These are phyloP conservation scores for Drosophila macrospina DNA, from an alignment of 2,888 invertebrate species.

Conservation along the genomic window DNA sequence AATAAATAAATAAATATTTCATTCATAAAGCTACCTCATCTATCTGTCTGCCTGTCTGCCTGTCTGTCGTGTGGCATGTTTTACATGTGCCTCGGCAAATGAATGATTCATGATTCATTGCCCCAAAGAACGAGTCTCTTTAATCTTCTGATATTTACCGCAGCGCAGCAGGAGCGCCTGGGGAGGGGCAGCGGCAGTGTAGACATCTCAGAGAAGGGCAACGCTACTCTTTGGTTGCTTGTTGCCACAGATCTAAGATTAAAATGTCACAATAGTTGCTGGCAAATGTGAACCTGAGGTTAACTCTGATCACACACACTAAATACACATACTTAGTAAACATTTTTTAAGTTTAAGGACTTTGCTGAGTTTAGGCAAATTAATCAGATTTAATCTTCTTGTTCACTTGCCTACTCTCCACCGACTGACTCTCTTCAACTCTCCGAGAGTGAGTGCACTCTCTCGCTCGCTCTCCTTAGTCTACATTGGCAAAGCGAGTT, in stretches of 20 bases:
- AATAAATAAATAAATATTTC: conserved; percentile 30
- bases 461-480: too few relatives aligned
- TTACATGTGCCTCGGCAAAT: conserved; percentile 29
- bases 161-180: background rate
- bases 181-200: too few relatives aligned
- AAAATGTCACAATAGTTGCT: conserved; percentile 10
- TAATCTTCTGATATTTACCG: conserved; percentile 12
- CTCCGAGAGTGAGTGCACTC: too few relatives aligned
- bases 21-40: conserved; percentile 32
- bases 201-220: background rate
- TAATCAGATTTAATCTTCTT: too few relatives aligned
- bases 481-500: too few relatives aligned
- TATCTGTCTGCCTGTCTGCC: conserved; percentile 7
- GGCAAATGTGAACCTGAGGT: background rate
- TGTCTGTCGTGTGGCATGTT: conserved; percentile 48
- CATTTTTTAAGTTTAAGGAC: too few relatives aligned
- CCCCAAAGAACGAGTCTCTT: conserved; percentile 4
- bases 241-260: background rate
- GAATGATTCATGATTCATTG: conserved; percentile 32
- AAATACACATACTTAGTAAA: too few relatives aligned
- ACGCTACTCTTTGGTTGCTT: background rate
- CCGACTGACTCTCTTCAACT: too few relatives aligned
- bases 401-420: too few relatives aligned
- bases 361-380: too few relatives aligned
- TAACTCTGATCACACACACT: too few relatives aligned